Evolutionary conservation across 2,888 invertebrate genomes (phyloP).

Genomic region (Pristionchus maxplancki): DNA sequence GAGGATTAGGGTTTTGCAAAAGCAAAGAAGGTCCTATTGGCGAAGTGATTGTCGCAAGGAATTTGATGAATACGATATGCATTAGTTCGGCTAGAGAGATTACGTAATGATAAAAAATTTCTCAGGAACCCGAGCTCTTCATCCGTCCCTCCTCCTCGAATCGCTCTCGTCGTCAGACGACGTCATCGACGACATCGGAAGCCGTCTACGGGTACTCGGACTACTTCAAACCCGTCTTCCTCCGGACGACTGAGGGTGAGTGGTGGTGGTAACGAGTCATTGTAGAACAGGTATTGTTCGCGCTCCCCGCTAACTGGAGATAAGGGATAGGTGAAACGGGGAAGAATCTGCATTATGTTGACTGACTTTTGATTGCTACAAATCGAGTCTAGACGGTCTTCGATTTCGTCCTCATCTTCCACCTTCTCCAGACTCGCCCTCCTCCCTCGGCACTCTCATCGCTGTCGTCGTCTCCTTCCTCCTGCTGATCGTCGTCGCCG

Average conservation of each 20-base stretch:
- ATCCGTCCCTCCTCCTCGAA: constrained; percentile 31
- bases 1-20: too few species aligned
- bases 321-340: neutral
- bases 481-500: constrained; percentile 55
- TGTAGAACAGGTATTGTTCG: neutral
- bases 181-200: constrained; percentile 60
- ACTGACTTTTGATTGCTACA: too few species aligned
- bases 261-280: neutral
- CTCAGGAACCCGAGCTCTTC: constrained; percentile 33
- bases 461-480: constrained; percentile 57
- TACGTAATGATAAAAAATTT: constrained; percentile 47
- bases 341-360: neutral
- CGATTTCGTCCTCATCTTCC: too few species aligned
- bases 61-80: too few species aligned
- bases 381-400: too few species aligned
- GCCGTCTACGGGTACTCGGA: constrained; percentile 71
- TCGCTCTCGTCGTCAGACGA: constrained; percentile 58
- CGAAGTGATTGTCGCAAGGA: too few species aligned
- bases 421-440: constrained; percentile 10
- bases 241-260: constrained; percentile 59
- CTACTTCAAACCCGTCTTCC: constrained; percentile 75
- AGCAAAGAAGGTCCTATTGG: too few species aligned
- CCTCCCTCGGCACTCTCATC: constrained; percentile 48
- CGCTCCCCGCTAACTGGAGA: neutral
- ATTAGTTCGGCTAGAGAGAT: neutral